Conservation (phyloP, 2,797 vertebrate species). For the Sarcophilus harrisii region DNA sequence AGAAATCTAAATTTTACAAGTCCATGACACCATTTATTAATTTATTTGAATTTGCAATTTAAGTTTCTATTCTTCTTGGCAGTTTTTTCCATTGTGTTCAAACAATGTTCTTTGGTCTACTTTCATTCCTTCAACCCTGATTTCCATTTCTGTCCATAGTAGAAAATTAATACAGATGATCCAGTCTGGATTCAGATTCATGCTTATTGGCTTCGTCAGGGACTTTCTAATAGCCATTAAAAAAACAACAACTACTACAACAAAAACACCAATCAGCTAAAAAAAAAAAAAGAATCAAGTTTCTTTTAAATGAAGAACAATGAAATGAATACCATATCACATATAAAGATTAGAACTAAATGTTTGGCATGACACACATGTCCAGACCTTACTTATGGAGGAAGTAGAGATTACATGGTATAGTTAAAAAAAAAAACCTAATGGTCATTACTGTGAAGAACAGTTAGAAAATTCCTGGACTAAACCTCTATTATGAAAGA, state of each 20-base stretch:
- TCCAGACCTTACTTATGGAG: not conserved
- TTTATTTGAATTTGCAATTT: not conserved
- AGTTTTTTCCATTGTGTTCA: not conserved
- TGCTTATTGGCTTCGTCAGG: constrained; percentile 20
- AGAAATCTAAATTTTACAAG: not conserved
- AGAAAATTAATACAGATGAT: constrained; percentile 61
- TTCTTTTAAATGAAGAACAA: constrained; percentile 58
- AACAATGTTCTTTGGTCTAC: not conserved
- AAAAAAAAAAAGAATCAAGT: constrained; percentile 13
- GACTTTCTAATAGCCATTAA: constrained; percentile 47
- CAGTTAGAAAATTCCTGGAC: constrained; percentile 11
- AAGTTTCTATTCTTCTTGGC: not conserved
- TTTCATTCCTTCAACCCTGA: constrained; percentile 13
- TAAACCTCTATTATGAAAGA: not conserved
- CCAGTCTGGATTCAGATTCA: constrained; percentile 62
- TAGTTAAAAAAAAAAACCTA: not conserved
- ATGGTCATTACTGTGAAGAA: not conserved
- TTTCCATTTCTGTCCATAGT: not conserved
- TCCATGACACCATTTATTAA: not conserved
- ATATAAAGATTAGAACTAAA: constrained; percentile 9
- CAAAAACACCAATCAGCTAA: constrained; percentile 53
- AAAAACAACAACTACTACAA: not conserved
- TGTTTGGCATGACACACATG: not conserved
- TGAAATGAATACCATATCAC: constrained; percentile 65
- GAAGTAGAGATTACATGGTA: constrained; percentile 13